These are phyloP conservation scores for Bergia puertoricense DNA, from an alignment of 92 coral and sea anemone species.

Conservation along the genomic window DNA sequence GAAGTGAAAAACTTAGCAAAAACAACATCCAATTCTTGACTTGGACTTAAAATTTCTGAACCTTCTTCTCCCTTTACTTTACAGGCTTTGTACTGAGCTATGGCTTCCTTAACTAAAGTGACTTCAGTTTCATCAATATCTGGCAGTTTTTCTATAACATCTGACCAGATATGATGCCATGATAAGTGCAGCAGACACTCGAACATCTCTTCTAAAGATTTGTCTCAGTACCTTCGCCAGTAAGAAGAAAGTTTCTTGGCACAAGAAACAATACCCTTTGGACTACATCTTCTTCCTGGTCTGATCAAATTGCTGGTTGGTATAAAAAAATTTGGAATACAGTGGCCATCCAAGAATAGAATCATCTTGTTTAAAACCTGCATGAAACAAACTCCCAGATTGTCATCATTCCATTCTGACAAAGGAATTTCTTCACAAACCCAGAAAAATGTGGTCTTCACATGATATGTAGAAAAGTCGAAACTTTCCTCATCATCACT, in stretches of 20 bases:
- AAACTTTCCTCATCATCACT: not conserved
- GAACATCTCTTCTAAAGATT: not conserved
- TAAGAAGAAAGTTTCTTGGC: not conserved
- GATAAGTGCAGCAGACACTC: not conserved
- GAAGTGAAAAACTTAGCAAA: slow-evolving; percentile 2
- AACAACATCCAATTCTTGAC: slow-evolving; percentile 3
- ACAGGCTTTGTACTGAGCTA: slow-evolving; percentile 8
- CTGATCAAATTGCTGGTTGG: slow-evolving; percentile 16
- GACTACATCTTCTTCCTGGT: not conserved
- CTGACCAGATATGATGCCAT: not conserved
- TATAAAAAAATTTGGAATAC: slow-evolving; percentile 22
- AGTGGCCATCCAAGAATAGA: not conserved
- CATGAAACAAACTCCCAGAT: slow-evolving; percentile 17
- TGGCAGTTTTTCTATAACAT: not conserved
- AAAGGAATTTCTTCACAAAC: slow-evolving; percentile 29
- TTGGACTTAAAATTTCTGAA: not conserved
- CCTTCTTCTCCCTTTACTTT: not conserved
- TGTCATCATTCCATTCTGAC: slow-evolving; percentile 36
- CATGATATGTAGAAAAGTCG: not conserved
- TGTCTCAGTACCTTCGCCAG: not conserved
- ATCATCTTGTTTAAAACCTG: slow-evolving; percentile 4
- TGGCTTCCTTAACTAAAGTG: not conserved
- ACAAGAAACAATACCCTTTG: not conserved
- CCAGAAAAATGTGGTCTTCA: slow-evolving; percentile 24
- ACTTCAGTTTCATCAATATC: not conserved